Evolutionary conservation across 2,888 invertebrate species (phyloP), one percentile per base, ranked within the genome.

Genomic region (Aporophyla nigra): DNA sequence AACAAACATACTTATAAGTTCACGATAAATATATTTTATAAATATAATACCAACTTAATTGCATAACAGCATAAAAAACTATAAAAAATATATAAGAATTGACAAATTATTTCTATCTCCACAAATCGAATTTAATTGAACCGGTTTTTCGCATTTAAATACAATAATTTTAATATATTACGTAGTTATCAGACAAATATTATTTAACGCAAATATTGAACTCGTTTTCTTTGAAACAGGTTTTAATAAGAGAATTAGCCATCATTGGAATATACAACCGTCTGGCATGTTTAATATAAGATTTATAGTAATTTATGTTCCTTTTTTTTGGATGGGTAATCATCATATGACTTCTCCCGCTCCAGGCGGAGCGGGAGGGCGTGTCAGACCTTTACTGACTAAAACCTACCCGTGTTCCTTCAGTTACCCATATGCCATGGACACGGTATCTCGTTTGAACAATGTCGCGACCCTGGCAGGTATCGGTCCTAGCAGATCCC

Each of bases 111-210:
- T 21, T n/a, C 16, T 68, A 43, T 0, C 5, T 6, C n/a, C n/a
- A n/a, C n/a, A n/a, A n/a, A n/a, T 51, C 9, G 59, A 62, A 62
- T 70, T 51, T 9, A 58, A 14, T 9, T 1, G 5, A 6, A 68
- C 82, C 14, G 19, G 74, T 83, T 74, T 49, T 21, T 12, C 5
- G 46, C 5, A 71, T 54, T 10, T 43, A 46, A 74, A 71, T 80
- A 46, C 1, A 71, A 80, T 83, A 73, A 54, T 68, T n/a, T 49
- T 24, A 59, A 68, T 71, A 71, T 33, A 67, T 70, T 62, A 21
- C 21, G n/a, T 24, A 58, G 40, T 16, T 66, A 33, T 6, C n/a
- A 62, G 49, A 33, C 16, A 43, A 40, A 46, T 70, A 67, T 54
- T 53, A 67, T 51, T 62, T 5, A 12, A 16, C 16, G 40, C 3